Evolutionary conservation across 2,888 invertebrate species (phyloP).

Genomic region (Drosophila barbarae): DNA sequence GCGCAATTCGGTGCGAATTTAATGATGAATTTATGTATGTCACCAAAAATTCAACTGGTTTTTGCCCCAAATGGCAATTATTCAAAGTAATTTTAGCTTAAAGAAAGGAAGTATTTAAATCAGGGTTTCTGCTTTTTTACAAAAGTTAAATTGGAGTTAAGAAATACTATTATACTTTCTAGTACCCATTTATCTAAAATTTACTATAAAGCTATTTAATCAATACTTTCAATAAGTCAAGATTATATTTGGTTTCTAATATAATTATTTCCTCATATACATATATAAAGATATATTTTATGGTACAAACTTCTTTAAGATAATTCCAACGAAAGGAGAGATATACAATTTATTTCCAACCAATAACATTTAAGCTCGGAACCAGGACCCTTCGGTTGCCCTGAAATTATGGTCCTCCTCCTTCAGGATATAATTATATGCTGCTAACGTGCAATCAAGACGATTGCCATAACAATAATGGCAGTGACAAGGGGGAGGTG

Average conservation of each 20-base stretch:
- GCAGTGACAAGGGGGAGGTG: conserved; percentile 12
- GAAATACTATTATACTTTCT: neutral
- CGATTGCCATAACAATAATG: conserved; percentile 49
- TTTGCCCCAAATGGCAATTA: neutral
- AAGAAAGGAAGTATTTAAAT: neutral
- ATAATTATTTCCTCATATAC: neutral
- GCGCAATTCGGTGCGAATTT: conserved; percentile 4
- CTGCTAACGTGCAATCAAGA: conserved; percentile 56
- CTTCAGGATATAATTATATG: conserved; percentile 33
- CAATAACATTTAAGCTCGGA: conserved; percentile 10
- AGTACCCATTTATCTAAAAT: neutral
- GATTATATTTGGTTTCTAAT: neutral
- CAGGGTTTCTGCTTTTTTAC: neutral
- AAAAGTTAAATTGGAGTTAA: neutral
- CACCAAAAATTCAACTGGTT: conserved; percentile 8
- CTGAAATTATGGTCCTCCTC: conserved; percentile 16
- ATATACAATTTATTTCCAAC: neutral
- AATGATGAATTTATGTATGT: conserved; percentile 10
- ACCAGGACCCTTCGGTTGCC: neutral
- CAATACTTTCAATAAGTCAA: neutral
- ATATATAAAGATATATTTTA: too few relatives aligned
- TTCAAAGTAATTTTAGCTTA: neutral
- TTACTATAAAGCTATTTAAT: neutral
- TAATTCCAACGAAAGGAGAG: neutral
- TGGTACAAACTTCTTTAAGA: neutral